Evolutionary conservation across 2,888 invertebrate genomes (phyloP).

Genomic region (Tolmerus cingulatus): DNA sequence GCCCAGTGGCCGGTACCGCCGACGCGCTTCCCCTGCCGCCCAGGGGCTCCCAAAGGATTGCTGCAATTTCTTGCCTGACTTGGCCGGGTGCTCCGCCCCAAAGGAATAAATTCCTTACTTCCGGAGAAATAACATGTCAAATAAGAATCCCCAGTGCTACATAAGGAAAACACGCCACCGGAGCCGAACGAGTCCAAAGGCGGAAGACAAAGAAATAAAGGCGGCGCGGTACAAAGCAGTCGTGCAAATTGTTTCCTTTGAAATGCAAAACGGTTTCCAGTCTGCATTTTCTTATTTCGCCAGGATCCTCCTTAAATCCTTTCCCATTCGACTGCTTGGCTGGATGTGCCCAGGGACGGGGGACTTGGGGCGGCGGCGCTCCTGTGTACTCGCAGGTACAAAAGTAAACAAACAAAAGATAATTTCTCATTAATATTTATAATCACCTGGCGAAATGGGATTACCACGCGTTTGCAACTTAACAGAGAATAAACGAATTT

Average conservation of each 20-base stretch:
- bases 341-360: neutral
- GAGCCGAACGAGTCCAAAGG: neutral
- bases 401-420: slow-evolving; percentile 42
- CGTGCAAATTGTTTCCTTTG: slow-evolving; percentile 41
- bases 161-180: slow-evolving; percentile 4
- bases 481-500: slow-evolving; percentile 37
- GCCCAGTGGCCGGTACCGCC: neutral
- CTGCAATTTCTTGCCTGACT: slow-evolving; percentile 14
- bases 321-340: neutral
- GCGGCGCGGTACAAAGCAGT: slow-evolving; percentile 21
- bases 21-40: neutral
- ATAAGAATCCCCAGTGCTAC: slow-evolving; percentile 8
- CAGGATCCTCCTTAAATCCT: slow-evolving; percentile 35
- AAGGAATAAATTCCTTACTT: slow-evolving; percentile 34
- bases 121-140: slow-evolving; percentile 41
- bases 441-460: slow-evolving; percentile 40
- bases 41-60: neutral
- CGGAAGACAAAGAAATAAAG: slow-evolving; percentile 35
- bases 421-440: slow-evolving; percentile 44
- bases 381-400: neutral
- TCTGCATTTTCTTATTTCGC: slow-evolving; percentile 39
- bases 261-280: slow-evolving; percentile 39
- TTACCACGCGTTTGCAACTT: slow-evolving; percentile 28
- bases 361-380: neutral
- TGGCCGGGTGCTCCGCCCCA: neutral